Conservation (phyloP, 2,113 vertebrate genomes). For the Hepsetus odoe region DNA sequence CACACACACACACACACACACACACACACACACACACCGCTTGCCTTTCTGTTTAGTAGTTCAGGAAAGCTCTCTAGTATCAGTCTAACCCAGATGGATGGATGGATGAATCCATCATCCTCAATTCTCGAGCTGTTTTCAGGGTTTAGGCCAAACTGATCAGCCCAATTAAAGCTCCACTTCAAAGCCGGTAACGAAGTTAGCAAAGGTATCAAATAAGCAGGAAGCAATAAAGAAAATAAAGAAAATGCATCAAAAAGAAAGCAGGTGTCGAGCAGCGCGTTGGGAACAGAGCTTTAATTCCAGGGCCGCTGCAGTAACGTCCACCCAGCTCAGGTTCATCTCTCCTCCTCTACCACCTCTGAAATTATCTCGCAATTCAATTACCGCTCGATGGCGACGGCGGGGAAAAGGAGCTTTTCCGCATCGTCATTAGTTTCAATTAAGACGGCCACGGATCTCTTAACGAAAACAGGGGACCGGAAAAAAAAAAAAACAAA, state of each 20-base stretch:
- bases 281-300: background rate
- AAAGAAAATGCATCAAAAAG: background rate
- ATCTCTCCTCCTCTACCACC: conserved; percentile 35
- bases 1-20: conserved; percentile 14
- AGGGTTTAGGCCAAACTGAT: no score
- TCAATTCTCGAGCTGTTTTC: no score
- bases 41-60: no score
- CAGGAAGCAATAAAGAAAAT: background rate
- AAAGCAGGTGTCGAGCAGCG: background rate
- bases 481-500: background rate
- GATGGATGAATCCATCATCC: no score
- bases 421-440: conserved; percentile 48
- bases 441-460: conserved; percentile 44
- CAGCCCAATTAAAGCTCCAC: no score
- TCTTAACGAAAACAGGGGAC: conserved; percentile 25
- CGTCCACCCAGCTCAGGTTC: background rate
- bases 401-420: conserved; percentile 5
- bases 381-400: conserved; percentile 50
- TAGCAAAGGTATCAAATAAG: background rate
- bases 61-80: no score
- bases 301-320: background rate
- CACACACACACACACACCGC: conserved; percentile 15
- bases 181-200: no score
- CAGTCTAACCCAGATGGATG: no score
- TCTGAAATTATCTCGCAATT: conserved; percentile 48